Conservation (phyloP, 2,113 vertebrate genomes). For the Centrocercus urophasianus region DNA sequence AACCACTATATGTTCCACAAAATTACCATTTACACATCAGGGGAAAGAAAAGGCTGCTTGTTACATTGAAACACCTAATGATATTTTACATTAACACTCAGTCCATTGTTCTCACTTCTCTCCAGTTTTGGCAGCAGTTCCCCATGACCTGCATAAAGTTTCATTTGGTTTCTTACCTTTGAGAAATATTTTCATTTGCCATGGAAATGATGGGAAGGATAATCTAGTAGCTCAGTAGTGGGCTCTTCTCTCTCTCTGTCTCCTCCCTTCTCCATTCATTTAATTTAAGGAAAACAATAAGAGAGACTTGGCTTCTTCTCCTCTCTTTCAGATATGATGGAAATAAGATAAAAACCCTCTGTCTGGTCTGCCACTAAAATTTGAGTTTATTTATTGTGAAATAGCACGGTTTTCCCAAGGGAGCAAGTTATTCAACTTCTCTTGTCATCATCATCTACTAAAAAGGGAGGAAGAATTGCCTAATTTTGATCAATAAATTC, state of each 20-base stretch:
- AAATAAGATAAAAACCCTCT: constrained; percentile 63
- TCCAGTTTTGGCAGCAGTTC: constrained; percentile 30
- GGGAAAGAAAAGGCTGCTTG: constrained; percentile 35
- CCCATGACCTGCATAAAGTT: constrained; percentile 3
- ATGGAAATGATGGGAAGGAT: constrained; percentile 8
- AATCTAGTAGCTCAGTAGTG: background rate
- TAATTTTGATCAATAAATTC: constrained; percentile 29
- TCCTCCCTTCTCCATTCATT: background rate
- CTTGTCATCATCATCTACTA: background rate
- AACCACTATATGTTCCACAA: constrained; percentile 50
- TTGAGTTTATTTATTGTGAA: constrained; percentile 69
- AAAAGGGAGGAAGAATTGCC: constrained; percentile 8
- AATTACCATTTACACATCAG: constrained; percentile 52
- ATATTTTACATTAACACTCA: constrained; percentile 61
- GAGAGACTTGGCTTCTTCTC: background rate
- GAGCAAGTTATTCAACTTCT: constrained; percentile 37
- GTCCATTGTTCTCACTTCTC: constrained; percentile 45
- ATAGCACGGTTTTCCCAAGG: constrained; percentile 39
- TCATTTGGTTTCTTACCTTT: constrained; percentile 32
- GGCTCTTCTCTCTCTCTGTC: background rate
- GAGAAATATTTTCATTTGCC: constrained; percentile 22
- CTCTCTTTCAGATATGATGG: constrained; percentile 9
- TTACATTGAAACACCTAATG: constrained; percentile 58
- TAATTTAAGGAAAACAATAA: constrained; percentile 17
- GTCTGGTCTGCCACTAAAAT: constrained; percentile 47